Evolutionary conservation across 2,113 vertebrate genomes (phyloP).

Genomic region (Hypanus sabinus): DNA sequence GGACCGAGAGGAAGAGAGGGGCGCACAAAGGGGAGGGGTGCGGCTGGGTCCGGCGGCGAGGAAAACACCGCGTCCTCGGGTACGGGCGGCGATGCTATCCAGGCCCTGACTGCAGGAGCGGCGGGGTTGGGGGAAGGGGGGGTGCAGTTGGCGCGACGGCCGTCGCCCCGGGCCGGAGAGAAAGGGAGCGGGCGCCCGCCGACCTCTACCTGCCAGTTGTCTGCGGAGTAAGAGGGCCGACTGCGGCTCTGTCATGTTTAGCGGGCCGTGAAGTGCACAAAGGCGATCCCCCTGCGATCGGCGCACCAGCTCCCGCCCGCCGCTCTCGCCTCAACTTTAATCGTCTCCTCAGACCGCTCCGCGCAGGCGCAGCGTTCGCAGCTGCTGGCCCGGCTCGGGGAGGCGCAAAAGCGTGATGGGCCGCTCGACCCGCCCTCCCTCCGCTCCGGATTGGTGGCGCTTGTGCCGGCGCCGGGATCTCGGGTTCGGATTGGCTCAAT

Average conservation of each 20-base stretch:
- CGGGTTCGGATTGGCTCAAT: not conserved
- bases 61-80: not conserved
- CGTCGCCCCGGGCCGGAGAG: not conserved
- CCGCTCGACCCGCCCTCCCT: not conserved
- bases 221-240: slow-evolving; percentile 88
- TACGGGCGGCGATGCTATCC: not conserved
- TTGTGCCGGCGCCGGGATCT: no score
- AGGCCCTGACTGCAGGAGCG: not conserved
- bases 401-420: not conserved
- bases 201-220: slow-evolving; percentile 83
- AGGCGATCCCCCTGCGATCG: not conserved
- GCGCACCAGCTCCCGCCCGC: not conserved
- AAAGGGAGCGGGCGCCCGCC: not conserved
- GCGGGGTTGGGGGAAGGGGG: slow-evolving; percentile 35
- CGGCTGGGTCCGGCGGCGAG: no score
- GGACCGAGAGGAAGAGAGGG: no score
- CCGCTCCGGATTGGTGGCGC: not conserved
- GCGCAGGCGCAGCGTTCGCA: not conserved
- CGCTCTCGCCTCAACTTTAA: slow-evolving; percentile 32
- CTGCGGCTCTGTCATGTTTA: slow-evolving; percentile 87
- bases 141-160: slow-evolving; percentile 39
- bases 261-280: slow-evolving; percentile 33
- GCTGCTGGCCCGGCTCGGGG: no score
- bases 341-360: not conserved
- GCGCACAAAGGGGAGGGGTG: no score